phyloP scores from a whole-genome alignment of 2,888 invertebrate genomes.

The Ophion slaviceki region DNA sequence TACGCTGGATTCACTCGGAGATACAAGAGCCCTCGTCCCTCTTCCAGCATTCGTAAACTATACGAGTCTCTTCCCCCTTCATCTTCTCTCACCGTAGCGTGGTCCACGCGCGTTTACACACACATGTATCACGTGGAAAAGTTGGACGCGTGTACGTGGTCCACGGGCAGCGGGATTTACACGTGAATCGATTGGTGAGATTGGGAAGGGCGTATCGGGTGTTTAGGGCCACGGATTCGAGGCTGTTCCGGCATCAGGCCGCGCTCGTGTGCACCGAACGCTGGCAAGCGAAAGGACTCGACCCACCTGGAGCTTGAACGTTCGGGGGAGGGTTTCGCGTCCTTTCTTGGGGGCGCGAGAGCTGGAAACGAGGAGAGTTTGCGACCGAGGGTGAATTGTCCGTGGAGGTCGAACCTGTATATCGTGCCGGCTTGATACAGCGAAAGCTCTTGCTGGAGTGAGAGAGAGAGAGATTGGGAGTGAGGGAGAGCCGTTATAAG shows the following conservation, averaged over 20 bases:
- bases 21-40: conserved; percentile 69
- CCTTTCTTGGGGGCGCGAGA: not conserved
- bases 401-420: conserved; percentile 63
- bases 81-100: not conserved
- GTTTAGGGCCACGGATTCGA: not conserved
- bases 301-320: not conserved
- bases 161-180: conserved; percentile 26
- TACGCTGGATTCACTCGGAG: conserved; percentile 82
- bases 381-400: conserved; percentile 61
- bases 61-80: conserved; percentile 30
- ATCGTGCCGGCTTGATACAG: conserved; percentile 35
- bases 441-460: conserved; percentile 14
- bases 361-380: conserved; percentile 53
- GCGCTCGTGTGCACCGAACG: not conserved
- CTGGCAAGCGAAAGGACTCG: not conserved
- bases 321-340: not conserved
- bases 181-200: not conserved
- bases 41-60: conserved; percentile 44
- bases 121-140: conserved; percentile 50
- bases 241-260: not conserved
- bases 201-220: not conserved
- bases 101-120: conserved; percentile 11
- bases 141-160: conserved; percentile 55
- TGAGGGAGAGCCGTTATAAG: conserved; percentile 78
- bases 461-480: conserved; percentile 47